Base-by-base conservation (phyloP, 64 coral and sea anemone genomes). In the Pocillopora verrucosa region DNA sequence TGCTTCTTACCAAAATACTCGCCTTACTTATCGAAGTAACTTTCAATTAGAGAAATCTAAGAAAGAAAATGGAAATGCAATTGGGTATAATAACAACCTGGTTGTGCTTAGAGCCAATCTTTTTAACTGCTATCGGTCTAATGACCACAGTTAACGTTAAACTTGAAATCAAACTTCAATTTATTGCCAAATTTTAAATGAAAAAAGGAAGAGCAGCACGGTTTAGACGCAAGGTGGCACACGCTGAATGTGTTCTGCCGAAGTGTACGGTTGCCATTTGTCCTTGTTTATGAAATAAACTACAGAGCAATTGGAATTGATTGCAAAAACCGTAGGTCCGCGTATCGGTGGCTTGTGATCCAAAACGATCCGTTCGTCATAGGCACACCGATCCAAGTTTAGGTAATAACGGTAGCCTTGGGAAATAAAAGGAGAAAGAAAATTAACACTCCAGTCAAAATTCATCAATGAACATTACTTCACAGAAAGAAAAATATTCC, bases 361-460 rank as follows among this genome's bases (percentile, higher is more conserved):
- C 19, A 79, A 16, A n/a, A 78, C 12, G n/a, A 84, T 86, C 12
- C 38, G 22, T 37, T 86, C 90, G 13, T 82, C 88, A 74, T 96
- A 96, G 9, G 91, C 94, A 72, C 94, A 96, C 34, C 94, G 88
- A 30, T 90, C 94, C 13, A 96, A 34, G 35, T 96, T 96, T 16
- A 96, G 84, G 76, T 96, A 96, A 74, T 88, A 96, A 51, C 84
- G 91, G 14, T 87, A 77, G 6, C 86, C 94, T 96, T 72, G 76
- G 60, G 11, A 36, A 38, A 67, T 13, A 56, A 73, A 75, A 30
- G 20, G 2, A 73, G 2, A 74, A 72, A 63, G 22, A 2, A 87
- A 34, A 58, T 36, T 19, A 76, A 51, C 2, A 1, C 41, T 51
- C 41, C 41, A 51, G 41, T 51, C 41, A 51, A 51, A 51, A 51